These are phyloP conservation scores for Luehdorfia chinensis DNA, from an alignment of 1,140 invertebrate species.

Conservation along the genomic window DNA sequence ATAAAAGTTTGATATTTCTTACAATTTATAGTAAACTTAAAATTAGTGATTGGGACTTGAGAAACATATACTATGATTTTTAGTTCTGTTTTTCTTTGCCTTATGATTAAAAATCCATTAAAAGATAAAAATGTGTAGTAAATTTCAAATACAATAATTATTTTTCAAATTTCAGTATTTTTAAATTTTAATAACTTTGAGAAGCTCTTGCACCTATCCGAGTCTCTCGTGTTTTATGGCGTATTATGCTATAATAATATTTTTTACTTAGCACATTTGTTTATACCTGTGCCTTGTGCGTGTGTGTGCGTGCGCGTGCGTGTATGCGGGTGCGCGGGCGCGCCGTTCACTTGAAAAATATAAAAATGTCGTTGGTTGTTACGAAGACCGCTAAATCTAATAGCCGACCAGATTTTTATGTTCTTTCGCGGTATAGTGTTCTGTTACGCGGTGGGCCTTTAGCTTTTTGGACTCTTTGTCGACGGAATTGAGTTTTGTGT, in stretches of 20 bases:
- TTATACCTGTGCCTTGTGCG: conserved; percentile 37
- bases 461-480: conserved; percentile 48
- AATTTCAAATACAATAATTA: no score
- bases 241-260: conserved; percentile 74
- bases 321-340: conserved; percentile 34
- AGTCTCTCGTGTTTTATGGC: conserved; percentile 65
- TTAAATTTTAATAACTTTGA: no score
- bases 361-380: conserved; percentile 58
- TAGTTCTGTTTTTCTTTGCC: no score
- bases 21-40: no score
- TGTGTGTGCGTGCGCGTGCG: conserved; percentile 22
- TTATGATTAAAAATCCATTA: no score
- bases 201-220: conserved; percentile 36
- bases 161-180: no score
- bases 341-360: conserved; percentile 41
- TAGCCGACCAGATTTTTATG: conserved; percentile 58
- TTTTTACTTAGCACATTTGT: conserved; percentile 75
- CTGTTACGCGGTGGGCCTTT: conserved; percentile 44
- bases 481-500: conserved; percentile 44
- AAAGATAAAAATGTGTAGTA: no score
- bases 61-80: no score
- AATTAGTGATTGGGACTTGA: no score
- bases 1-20: no score
- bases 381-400: conserved; percentile 48
- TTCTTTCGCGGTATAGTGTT: conserved; percentile 62